Evolutionary conservation across 37 sponge, comb jelly and placozoan species (phyloP).

Genomic region (Agelas oroides): DNA sequence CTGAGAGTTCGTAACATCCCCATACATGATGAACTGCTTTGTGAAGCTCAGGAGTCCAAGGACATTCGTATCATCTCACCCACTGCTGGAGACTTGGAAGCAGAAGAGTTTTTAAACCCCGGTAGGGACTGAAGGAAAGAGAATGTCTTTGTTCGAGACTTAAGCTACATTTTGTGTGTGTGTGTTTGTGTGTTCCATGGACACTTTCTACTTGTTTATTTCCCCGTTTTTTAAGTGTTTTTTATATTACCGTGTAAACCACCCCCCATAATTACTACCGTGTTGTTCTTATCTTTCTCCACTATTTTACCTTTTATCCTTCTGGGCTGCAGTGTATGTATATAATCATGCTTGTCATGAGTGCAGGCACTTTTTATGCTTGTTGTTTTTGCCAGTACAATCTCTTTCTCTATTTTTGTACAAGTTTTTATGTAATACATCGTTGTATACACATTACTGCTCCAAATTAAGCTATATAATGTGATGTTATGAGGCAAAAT

Average conservation of each 20-base stretch:
- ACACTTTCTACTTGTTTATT: no score
- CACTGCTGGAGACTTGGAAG: slow-evolving; percentile 52
- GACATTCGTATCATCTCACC: slow-evolving; percentile 63
- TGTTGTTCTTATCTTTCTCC: no score
- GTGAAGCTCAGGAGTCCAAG: slow-evolving; percentile 52
- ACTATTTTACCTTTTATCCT: no score
- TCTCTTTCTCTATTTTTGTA: no score
- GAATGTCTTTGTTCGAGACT: neutral
- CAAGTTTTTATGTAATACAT: no score
- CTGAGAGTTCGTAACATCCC: slow-evolving; percentile 24
- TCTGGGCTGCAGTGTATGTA: neutral
- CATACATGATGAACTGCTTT: slow-evolving; percentile 59
- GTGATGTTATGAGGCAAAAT: no score
- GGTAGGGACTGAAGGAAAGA: neutral
- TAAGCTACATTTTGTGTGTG: neutral
- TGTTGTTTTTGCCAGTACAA: no score
- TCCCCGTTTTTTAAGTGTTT: no score
- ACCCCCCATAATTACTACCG: no score
- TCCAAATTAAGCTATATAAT: no score
- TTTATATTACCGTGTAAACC: no score
- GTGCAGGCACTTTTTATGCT: neutral
- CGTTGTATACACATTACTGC: no score
- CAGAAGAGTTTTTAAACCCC: slow-evolving; percentile 69
- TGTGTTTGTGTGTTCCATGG: neutral
- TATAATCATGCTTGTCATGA: neutral